Base-by-base conservation (phyloP, 2,888 invertebrate genomes). In the Lasioglossum oenotherae region DNA sequence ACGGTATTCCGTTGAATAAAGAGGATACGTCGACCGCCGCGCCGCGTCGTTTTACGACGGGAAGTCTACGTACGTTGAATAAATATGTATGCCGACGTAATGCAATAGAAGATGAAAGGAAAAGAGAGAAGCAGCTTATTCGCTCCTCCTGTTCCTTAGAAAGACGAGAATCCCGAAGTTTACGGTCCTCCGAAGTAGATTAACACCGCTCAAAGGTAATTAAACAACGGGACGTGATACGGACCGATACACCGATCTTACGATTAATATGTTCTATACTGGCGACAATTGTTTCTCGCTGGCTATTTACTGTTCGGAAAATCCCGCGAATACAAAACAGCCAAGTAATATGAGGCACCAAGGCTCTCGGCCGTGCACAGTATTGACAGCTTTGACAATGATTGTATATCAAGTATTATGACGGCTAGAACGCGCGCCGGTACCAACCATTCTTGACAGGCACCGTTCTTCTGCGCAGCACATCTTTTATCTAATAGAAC, bases 61-160 rank as follows among this genome's bases (percentile, higher is more conserved):
- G 77, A 84, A 91, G 87, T 88, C 91, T 89, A 87, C 90, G 91
- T 89, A 90, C 85, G 88, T 87, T 80, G 88, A 88, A 92, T 91
- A 92, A 92, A 91, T 92, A 92, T 92, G 92, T 90, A 91, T 89
- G 89, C 80, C 64, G 67, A 78, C 82, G 87, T 86, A 89, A 89
- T 81, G 90, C 87, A 88, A 91, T 88, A 89, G 86, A 88, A 88
- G 87, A 87, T 79, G 84, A 83, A 84, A 85, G 85, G 78, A 75
- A 73, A 69, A 53, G 78, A 78, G 77, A 82, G 80, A 86, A 83
- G 69, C 53, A 80, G 81, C 74, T 80, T 74, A 81, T 81, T 74
- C 83, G 71, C 83, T 78, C 74, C 78, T 78, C 35, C 60, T 23
- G 53, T 75, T 74, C 76, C 72, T 83, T 79, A 81, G 81, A 85